Percentiles rank a stretch among this genome's conserved stretches.
phyloP scores from a whole-genome alignment of 2,113 vertebrate species.

The Caranx melampygus region DNA sequence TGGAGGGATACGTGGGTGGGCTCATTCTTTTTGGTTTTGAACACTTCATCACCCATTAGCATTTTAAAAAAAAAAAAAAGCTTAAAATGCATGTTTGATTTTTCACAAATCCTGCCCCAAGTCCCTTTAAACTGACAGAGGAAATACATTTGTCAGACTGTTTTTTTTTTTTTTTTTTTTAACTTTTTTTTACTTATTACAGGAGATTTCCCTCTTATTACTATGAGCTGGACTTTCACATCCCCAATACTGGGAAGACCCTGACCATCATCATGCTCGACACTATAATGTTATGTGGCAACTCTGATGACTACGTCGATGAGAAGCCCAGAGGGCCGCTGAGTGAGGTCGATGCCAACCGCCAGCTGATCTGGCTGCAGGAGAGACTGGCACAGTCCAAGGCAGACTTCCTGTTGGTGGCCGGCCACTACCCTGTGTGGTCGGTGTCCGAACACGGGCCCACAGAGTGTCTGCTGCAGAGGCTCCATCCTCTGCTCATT shows the following conservation, averaged over 20 bases:
- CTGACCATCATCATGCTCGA: constrained; percentile 92
- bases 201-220: constrained; percentile 91
- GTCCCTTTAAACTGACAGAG: too few relatives aligned
- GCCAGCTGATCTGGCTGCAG: constrained; percentile 88
- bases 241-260: constrained; percentile 83
- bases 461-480: constrained; percentile 86
- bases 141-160: too few relatives aligned
- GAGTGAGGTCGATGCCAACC: constrained; percentile 69
- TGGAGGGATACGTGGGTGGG: too few relatives aligned
- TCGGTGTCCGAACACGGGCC: constrained; percentile 92
- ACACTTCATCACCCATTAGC: too few relatives aligned
- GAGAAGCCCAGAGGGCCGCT: constrained; percentile 80
- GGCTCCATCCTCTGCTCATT: constrained; percentile 85
- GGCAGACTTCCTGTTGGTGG: constrained; percentile 90
- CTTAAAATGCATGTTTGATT: too few relatives aligned
- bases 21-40: too few relatives aligned
- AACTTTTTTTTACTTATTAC: too few relatives aligned
- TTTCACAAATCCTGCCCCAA: too few relatives aligned
- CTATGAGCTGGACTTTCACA: constrained; percentile 88
- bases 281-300: constrained; percentile 90
- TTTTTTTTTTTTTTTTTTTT: too few relatives aligned
- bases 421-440: constrained; percentile 94
- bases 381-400: constrained; percentile 83
- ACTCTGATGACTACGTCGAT: constrained; percentile 84
- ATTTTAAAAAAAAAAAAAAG: too few relatives aligned